Conservation (phyloP, 2,888 invertebrate genomes). For the Luperina nickerlii region DNA sequence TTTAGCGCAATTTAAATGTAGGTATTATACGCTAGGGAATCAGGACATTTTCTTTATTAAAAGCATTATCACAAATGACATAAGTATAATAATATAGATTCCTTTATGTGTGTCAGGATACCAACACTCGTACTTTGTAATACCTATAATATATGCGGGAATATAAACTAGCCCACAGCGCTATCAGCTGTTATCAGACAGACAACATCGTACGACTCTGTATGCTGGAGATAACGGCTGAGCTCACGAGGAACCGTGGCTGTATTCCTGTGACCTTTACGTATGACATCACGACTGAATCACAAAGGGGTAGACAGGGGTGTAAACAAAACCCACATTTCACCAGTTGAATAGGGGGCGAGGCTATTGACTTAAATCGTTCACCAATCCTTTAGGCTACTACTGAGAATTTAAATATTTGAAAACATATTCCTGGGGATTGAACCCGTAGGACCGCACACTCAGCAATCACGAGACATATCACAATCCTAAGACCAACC, state of each 20-base stretch:
- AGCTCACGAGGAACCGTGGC: conserved; percentile 30
- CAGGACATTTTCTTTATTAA: conserved; percentile 6
- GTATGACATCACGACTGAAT: conserved; percentile 5
- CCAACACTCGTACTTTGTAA: conserved; percentile 1
- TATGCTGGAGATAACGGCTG: conserved; percentile 48
- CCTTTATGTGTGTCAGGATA: conserved; percentile 39
- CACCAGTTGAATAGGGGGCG: background rate
- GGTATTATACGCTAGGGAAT: background rate
- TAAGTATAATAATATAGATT: conserved; percentile 27
- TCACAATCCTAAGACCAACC: too few relatives aligned
- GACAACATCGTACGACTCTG: conserved; percentile 66
- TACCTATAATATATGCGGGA: background rate
- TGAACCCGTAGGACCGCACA: too few relatives aligned
- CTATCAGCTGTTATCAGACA: conserved; percentile 52
- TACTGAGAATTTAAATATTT: too few relatives aligned
- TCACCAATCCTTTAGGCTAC: too few relatives aligned
- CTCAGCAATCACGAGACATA: too few relatives aligned
- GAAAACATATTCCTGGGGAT: too few relatives aligned
- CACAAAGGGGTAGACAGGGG: background rate
- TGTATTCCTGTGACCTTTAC: background rate
- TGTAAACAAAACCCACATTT: too few relatives aligned
- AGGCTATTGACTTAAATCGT: too few relatives aligned
- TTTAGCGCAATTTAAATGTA: background rate
- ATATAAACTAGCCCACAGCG: conserved; percentile 36
- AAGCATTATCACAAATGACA: background rate